phyloP scores from a whole-genome alignment of 2,888 invertebrate species.

The Diploptera punctata region DNA sequence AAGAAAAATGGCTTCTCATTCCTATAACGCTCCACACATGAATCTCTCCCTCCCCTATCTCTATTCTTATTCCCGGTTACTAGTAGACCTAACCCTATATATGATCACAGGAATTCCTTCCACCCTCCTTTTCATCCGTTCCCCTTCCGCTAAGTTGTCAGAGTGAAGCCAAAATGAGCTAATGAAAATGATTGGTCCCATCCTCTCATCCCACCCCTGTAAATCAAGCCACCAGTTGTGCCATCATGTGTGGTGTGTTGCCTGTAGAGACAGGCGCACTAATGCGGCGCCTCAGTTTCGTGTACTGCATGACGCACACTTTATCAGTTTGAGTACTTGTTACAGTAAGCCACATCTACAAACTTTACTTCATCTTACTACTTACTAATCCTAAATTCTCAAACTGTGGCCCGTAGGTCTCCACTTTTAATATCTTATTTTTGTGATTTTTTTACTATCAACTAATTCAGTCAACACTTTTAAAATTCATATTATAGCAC shows the following conservation, averaged over 20 bases:
- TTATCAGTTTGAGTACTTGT: too few species aligned
- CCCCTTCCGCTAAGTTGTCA: conserved; percentile 27
- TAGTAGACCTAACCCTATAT: not conserved
- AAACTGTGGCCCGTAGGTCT: too few species aligned
- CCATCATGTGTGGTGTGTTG: conserved; percentile 22
- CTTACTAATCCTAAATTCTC: too few species aligned
- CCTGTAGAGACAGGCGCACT: conserved; percentile 32
- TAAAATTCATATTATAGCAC: too few species aligned
- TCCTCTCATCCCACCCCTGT: conserved; percentile 28
- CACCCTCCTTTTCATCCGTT: not conserved
- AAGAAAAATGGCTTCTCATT: conserved; percentile 43
- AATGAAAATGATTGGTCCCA: conserved; percentile 39
- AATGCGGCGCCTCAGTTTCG: not conserved
- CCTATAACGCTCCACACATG: conserved; percentile 20
- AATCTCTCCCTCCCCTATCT: not conserved
- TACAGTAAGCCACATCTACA: too few species aligned
- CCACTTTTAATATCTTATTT: too few species aligned
- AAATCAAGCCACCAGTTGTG: not conserved
- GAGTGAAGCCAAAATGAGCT: conserved; percentile 36
- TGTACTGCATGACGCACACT: too few species aligned
- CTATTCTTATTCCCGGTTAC: not conserved
- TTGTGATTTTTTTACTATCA: too few species aligned
- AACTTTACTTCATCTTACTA: too few species aligned
- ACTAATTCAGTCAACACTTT: too few species aligned
- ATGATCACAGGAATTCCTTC: conserved; percentile 25